Evolutionary conservation across 1,140 invertebrate genomes (phyloP).

Genomic region (Macrobrachium rosenbergii): DNA sequence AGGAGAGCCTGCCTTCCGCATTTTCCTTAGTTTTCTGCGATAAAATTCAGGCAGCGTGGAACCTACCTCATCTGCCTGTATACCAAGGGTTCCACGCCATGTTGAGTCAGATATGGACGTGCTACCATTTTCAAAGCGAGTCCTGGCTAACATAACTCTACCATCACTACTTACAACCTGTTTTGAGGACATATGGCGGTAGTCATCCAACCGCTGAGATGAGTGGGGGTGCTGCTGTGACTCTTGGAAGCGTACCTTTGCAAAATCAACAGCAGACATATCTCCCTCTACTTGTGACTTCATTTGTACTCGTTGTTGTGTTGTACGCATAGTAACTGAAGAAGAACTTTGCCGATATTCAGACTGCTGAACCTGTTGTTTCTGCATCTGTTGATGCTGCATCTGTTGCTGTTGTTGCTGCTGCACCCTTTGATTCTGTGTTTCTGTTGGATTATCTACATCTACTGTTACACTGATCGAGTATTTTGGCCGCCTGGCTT

Average conservation of each 20-base stretch:
- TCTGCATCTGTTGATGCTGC: constrained; percentile 29
- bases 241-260: constrained; percentile 78
- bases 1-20: constrained; percentile 67
- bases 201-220: constrained; percentile 74
- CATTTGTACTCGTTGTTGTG: constrained; percentile 30
- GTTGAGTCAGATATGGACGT: constrained; percentile 52
- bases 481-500: constrained; percentile 45
- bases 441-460: constrained; percentile 65
- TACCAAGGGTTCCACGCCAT: constrained; percentile 67
- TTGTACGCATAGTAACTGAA: background rate
- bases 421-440: constrained; percentile 30
- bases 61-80: constrained; percentile 68
- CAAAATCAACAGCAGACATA: constrained; percentile 77
- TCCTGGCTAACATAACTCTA: constrained; percentile 68
- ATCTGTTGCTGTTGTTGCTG: constrained; percentile 32
- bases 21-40: constrained; percentile 65
- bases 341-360: constrained; percentile 8
- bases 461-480: constrained; percentile 66
- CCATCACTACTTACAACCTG: constrained; percentile 70
- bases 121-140: constrained; percentile 68
- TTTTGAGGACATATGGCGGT: constrained; percentile 70
- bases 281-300: constrained; percentile 72
- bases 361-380: constrained; percentile 41
- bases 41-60: constrained; percentile 64
- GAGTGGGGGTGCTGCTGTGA: constrained; percentile 73